Conservation (phyloP, 2,113 vertebrate genomes). For the Notarius lentiginosus region DNA sequence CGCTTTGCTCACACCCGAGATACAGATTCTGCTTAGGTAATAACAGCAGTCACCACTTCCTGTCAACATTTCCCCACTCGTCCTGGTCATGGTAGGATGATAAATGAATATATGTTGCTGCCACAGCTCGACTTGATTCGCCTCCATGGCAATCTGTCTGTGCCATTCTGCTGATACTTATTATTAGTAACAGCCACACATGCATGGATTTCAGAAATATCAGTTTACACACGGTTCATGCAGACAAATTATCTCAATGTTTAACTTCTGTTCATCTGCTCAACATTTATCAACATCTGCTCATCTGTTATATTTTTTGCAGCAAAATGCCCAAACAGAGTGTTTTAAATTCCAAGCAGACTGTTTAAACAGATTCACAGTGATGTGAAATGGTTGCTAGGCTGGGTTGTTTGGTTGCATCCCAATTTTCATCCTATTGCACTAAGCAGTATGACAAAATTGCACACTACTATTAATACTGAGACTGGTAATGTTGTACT, state of each 20-base stretch:
- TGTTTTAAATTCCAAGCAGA: conserved; percentile 13
- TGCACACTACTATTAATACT: neutral
- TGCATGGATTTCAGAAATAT: neutral
- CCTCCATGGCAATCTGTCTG: neutral
- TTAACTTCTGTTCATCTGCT: conserved; percentile 18
- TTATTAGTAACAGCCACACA: neutral
- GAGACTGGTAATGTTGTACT: neutral
- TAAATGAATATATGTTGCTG: neutral
- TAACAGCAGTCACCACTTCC: neutral
- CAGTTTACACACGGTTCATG: conserved; percentile 7
- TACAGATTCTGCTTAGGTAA: neutral
- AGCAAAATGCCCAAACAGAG: neutral
- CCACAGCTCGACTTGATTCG: neutral
- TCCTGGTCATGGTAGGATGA: neutral
- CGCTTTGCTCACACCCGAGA: neutral
- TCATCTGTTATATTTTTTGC: neutral
- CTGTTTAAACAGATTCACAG: neutral
- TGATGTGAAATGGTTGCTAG: conserved; percentile 3
- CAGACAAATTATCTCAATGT: neutral
- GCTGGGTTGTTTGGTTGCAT: conserved; percentile 14
- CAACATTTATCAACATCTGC: neutral
- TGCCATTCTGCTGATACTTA: neutral
- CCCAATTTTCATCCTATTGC: neutral
- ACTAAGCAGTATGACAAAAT: neutral
- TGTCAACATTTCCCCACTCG: neutral